A percentile compares a stretch with the other conserved stretches of the same genome.
Evolutionary conservation across 2,888 invertebrate genomes (phyloP).

Genomic region (Choreutis nemorana): DNA sequence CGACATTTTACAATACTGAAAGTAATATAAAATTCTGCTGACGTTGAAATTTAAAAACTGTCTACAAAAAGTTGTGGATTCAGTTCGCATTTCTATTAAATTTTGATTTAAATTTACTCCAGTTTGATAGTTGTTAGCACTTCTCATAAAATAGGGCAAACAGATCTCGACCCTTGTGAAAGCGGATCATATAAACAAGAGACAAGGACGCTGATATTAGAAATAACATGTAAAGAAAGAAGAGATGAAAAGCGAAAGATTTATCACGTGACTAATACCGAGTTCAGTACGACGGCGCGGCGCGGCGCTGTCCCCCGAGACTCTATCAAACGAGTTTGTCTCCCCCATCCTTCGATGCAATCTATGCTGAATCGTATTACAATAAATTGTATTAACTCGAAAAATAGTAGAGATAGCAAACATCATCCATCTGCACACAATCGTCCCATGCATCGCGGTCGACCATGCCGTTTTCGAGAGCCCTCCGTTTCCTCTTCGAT

Average conservation of each 20-base stretch:
- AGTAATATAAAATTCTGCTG: too few relatives aligned
- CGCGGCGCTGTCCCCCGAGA: conserved; percentile 49
- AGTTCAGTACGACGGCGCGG: conserved; percentile 53
- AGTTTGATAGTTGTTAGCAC: conserved; percentile 31
- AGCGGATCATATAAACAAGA: conserved; percentile 40
- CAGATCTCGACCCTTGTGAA: conserved; percentile 34
- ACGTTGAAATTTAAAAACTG: too few relatives aligned
- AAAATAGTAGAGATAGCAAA: conserved; percentile 65
- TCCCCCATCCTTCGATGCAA: conserved; percentile 62
- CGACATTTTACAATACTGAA: too few relatives aligned
- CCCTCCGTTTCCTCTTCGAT: conserved; percentile 42
- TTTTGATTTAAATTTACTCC: too few relatives aligned
- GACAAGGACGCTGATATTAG: conserved; percentile 39
- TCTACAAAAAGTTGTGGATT: too few relatives aligned
- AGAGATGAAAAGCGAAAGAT: conserved; percentile 49
- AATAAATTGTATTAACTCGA: conserved; percentile 67
- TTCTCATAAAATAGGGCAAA: conserved; percentile 38
- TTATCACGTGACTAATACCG: conserved; percentile 64
- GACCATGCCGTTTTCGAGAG: conserved; percentile 24
- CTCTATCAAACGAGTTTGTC: conserved; percentile 64
- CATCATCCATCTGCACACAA: conserved; percentile 64
- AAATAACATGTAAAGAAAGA: conserved; percentile 31
- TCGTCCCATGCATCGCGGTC: conserved; percentile 34
- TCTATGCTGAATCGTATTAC: conserved; percentile 68
- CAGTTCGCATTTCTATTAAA: too few relatives aligned